A percentile compares a stretch with the other conserved stretches of the same genome.
Evolutionary conservation across 2,113 vertebrate species (phyloP).

Genomic region (Dermatemys mawii): DNA sequence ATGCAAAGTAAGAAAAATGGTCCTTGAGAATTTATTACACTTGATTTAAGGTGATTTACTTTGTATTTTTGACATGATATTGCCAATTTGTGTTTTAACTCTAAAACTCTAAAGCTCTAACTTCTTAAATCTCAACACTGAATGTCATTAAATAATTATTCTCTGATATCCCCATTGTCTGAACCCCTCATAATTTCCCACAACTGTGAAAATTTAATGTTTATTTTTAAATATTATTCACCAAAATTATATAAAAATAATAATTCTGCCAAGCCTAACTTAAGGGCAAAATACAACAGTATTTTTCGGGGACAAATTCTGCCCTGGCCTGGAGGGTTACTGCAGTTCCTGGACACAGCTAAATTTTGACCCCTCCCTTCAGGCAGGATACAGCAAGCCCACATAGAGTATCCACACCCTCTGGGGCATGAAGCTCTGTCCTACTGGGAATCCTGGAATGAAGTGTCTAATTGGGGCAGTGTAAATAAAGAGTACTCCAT

Average conservation of each 20-base stretch:
- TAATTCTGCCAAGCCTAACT: not conserved
- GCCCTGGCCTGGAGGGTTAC: too few relatives aligned
- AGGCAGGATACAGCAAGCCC: not conserved
- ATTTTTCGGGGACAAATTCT: not conserved
- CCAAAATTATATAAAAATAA: too few relatives aligned
- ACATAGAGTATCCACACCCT: not conserved
- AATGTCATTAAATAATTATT: not conserved
- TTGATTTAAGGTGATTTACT: not conserved
- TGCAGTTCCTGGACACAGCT: not conserved
- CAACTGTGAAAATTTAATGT: not conserved
- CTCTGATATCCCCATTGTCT: not conserved
- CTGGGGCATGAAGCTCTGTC: accelerated
- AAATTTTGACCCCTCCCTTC: not conserved
- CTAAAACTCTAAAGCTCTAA: not conserved
- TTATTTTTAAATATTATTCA: too few relatives aligned
- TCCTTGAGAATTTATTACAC: not conserved
- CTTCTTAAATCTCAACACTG: not conserved
- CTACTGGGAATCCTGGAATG: not conserved
- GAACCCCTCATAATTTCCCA: not conserved
- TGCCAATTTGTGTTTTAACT: not conserved
- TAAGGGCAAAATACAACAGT: not conserved
- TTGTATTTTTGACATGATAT: not conserved
- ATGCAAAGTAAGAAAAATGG: not conserved
- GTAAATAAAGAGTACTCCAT: not conserved
- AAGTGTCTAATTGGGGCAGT: not conserved